Evolutionary conservation across 1,140 invertebrate species (phyloP), one percentile per base, ranked within the genome.

Genomic region (Drosophila guanche): DNA sequence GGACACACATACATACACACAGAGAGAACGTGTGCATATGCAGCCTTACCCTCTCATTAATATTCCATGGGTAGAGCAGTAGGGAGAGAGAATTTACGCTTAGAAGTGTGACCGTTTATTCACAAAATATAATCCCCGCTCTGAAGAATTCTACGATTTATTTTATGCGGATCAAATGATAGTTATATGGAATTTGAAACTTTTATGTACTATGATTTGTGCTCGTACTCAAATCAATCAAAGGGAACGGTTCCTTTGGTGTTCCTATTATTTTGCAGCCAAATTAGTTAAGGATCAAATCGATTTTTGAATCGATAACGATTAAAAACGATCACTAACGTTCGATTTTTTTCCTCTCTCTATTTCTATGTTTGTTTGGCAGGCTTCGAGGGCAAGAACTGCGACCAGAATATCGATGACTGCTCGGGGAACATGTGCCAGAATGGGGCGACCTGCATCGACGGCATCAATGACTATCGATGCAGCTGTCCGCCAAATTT

Each of bases 391-490:
- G 97, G 97, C 14, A 94, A 95, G 67, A 95, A 97, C 88, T 98
- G 97, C 92, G 96, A 98, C 79, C 96, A 97, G 89, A 97, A 97
- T 91, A 95, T 97, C 81, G 97, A 98, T 92, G 97, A 98, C 90
- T 98, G 97, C 90, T 95, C 95, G 2, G 97, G 97, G 3, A 94
- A 98, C 91, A 93, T 96, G 16, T 98, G 97, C 89, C 96, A 97
- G 91, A 98, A 98, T 90, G 97, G 97, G 0, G 97, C 95, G 7
- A 97, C 95, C 0, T 98, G 97, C 81, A 92, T 98, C 46, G 97
- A 98, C 92, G 95, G 95, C 2, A 94, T 98, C 55, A 96, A 97
- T 92, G 93, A 94, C 14, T 99, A 98, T 92, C 95, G 95, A 7
- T 99, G 98, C 92, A 93, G 94, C 43, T 99, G 98, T 91, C 96